These are phyloP conservation scores for Hololepta plana DNA, from an alignment of 2,888 invertebrate species.

Conservation along the genomic window DNA sequence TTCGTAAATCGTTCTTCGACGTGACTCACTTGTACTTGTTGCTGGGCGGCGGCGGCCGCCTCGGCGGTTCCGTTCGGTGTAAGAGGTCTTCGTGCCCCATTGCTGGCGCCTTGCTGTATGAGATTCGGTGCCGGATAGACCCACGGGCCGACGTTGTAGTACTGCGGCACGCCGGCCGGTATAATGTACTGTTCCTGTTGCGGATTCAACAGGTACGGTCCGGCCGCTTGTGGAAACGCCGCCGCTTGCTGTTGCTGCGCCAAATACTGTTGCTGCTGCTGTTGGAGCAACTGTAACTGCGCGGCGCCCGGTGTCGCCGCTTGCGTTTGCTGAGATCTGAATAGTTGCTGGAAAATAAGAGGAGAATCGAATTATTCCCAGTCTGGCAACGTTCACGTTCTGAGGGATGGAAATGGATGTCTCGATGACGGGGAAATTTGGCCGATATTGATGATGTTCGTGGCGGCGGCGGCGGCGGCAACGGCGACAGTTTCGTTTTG, in stretches of 20 bases:
- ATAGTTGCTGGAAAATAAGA: conserved; percentile 58
- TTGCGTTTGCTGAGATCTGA: conserved; percentile 70
- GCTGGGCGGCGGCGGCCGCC: conserved; percentile 21
- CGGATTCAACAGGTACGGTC: conserved; percentile 72
- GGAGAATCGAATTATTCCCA: conserved; percentile 11
- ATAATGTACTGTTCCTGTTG: conserved; percentile 50
- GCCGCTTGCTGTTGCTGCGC: conserved; percentile 46
- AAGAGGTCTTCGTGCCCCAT: conserved; percentile 54
- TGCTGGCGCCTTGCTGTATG: conserved; percentile 45
- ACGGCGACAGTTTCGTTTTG: no score
- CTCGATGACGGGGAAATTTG: no score
- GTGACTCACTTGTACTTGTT: conserved; percentile 36
- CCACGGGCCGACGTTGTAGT: conserved; percentile 88
- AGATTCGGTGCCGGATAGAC: conserved; percentile 60
- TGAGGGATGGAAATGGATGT: no score
- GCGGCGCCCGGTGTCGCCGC: conserved; percentile 49
- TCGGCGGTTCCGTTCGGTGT: conserved; percentile 46
- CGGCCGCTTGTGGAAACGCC: conserved; percentile 50
- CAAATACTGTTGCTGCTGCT: conserved; percentile 57
- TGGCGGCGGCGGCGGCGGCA: no score
- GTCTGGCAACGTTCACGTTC: no score
- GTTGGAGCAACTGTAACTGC: conserved; percentile 30
- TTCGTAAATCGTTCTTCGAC: no score
- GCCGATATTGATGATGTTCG: no score
- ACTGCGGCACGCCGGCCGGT: conserved; percentile 70